Evolutionary conservation across 2,888 invertebrate genomes (phyloP).

Genomic region (Exephanes ischioxanthus): DNA sequence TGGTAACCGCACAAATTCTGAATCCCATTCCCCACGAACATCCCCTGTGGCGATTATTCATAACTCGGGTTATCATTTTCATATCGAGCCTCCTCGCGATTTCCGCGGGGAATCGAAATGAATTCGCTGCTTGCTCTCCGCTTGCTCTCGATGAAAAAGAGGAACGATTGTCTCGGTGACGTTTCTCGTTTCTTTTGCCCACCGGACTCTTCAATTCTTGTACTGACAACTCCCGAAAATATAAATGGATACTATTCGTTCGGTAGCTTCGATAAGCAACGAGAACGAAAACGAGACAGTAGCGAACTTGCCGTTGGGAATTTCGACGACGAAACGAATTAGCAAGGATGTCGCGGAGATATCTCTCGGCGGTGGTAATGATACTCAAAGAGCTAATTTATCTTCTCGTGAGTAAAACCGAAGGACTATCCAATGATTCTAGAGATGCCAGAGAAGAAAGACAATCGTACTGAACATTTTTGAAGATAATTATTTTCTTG

Average conservation of each 20-base stretch:
- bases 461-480: background rate
- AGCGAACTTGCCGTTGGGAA: slow-evolving; percentile 23
- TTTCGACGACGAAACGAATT: slow-evolving; percentile 45
- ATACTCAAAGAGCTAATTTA: slow-evolving; percentile 24
- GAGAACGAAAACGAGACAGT: slow-evolving; percentile 49
- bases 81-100: slow-evolving; percentile 65
- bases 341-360: slow-evolving; percentile 22
- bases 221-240: slow-evolving; percentile 26
- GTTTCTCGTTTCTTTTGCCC: slow-evolving; percentile 56
- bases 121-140: slow-evolving; percentile 69
- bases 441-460: background rate
- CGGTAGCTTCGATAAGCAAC: slow-evolving; percentile 57
- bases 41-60: slow-evolving; percentile 82
- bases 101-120: slow-evolving; percentile 81
- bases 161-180: slow-evolving; percentile 56
- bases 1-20: slow-evolving; percentile 20
- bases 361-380: slow-evolving; percentile 63
- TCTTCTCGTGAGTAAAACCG: slow-evolving; percentile 18
- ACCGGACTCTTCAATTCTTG: background rate
- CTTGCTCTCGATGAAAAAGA: slow-evolving; percentile 32
- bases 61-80: slow-evolving; percentile 76
- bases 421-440: slow-evolving; percentile 16
- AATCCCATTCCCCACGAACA: slow-evolving; percentile 8
- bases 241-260: slow-evolving; percentile 64
- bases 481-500: background rate